Evolutionary conservation across 2,888 invertebrate species (phyloP), one percentile per base, ranked within the genome.

Genomic region (Trichopoda pennipes): DNA sequence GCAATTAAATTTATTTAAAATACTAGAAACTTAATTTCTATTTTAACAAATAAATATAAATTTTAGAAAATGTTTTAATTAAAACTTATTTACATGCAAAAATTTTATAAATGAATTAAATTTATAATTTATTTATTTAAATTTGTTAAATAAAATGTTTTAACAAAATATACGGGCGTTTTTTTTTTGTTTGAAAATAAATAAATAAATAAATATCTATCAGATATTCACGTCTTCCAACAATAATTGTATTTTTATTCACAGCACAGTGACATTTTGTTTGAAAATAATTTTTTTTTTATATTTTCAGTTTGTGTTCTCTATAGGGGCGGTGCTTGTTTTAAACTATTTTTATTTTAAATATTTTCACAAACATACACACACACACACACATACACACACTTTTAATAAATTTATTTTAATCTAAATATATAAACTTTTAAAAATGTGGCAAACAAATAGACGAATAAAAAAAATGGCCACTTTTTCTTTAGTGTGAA

Each of bases 251-350:
- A 56, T 64, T 35, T 64, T 9, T 35, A 74, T 49, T 66, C 42
- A 9, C 8, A 49, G 32, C 23, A 32, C 42, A 55, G 44, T 63
- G 53, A 66, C 58, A 64, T 64, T 75, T 75, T 58, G 17, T 58
- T 38, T 49, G 44, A 56, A 64, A 21, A 53, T 32, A 21, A 38
- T 49, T 38, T 17, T 28, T 17, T 28, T 42, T 53, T 53, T 23
- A 23, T 53, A 23, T 19, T 35, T 12, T 42, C 32, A 2, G 9
- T 56, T 58, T 60, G 4, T 72, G 14, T 53, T 63, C 42, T 47
- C 17, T 51, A 21, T 4, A 64, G 28, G 61, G 76, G 76, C 76
- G 76, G 64, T 69, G 76, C 76, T 76, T 61, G 35, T 44, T 69
- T 61, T 16, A 44, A 61, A 61, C 44, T 53, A 76, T 53, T 76